These are phyloP conservation scores for Diogma glabrata DNA, from an alignment of 2,888 invertebrate species.

Conservation along the genomic window DNA sequence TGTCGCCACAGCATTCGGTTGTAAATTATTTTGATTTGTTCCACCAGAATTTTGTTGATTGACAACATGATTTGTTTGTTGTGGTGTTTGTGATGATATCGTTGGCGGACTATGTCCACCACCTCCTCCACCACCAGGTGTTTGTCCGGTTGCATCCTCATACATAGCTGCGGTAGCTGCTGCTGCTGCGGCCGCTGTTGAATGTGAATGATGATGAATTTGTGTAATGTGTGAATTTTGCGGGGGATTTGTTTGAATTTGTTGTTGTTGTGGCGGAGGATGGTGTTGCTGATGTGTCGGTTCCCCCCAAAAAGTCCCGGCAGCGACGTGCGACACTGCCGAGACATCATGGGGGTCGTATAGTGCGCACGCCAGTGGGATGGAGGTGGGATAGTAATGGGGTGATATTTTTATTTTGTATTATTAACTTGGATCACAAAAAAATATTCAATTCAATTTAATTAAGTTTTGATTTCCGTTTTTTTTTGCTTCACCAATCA, in stretches of 20 bases:
- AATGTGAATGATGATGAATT: conserved; percentile 42
- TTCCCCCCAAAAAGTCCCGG: conserved; percentile 42
- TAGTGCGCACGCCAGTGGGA: conserved; percentile 41
- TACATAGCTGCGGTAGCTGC: conserved; percentile 42
- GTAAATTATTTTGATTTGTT: conserved; percentile 23
- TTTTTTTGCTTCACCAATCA: conserved; percentile 1
- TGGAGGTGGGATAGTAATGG: conserved; percentile 39
- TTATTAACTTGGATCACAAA: conserved; percentile 21
- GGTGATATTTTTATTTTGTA: conserved; percentile 36
- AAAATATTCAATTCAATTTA: conserved; percentile 10
- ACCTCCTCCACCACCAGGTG: conserved; percentile 15
- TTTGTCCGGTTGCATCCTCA: conserved; percentile 35
- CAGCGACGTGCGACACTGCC: conserved; percentile 41
- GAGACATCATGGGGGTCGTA: conserved; percentile 42
- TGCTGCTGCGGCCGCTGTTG: conserved; percentile 41
- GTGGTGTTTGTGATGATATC: conserved; percentile 21
- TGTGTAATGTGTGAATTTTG: conserved; percentile 43
- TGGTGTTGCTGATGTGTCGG: conserved; percentile 40
- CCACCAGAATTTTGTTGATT: conserved; percentile 21
- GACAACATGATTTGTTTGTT: conserved; percentile 23
- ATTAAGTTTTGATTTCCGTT: neutral
- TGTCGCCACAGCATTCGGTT: conserved; percentile 36
- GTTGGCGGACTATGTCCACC: conserved; percentile 15
- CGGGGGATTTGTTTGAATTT: conserved; percentile 42
- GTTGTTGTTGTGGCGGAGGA: conserved; percentile 37